Evolutionary conservation across 2,113 vertebrate species (phyloP).

Genomic region (Spea multiplicata): DNA sequence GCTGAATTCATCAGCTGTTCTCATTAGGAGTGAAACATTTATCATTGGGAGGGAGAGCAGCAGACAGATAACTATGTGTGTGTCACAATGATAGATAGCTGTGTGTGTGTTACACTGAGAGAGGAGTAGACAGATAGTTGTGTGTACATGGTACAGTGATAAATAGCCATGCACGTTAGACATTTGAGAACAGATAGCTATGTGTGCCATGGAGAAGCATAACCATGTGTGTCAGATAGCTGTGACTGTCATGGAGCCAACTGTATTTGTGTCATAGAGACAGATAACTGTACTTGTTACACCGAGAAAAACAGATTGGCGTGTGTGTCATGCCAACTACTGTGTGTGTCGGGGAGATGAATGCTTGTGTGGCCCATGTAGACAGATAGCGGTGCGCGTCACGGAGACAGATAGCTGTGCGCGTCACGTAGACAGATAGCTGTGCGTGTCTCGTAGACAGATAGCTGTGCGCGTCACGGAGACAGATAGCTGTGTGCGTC

Average conservation of each 20-base stretch:
- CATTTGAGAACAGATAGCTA: neutral
- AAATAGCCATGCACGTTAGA: neutral
- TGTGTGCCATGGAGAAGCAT: neutral
- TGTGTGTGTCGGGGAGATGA: neutral
- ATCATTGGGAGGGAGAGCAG: conserved; percentile 24
- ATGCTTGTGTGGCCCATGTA: too few relatives aligned
- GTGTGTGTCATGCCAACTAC: too few relatives aligned
- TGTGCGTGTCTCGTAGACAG: too few relatives aligned
- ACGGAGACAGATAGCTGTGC: too few relatives aligned
- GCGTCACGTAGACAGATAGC: too few relatives aligned
- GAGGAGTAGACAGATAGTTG: conserved; percentile 14
- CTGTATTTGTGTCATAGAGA: too few relatives aligned
- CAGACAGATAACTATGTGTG: conserved; percentile 17
- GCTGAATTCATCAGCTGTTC: conserved; percentile 43
- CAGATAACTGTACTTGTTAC: neutral
- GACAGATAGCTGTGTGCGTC: too few relatives aligned
- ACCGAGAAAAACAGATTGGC: neutral
- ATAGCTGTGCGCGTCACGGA: too few relatives aligned
- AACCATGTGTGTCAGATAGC: neutral
- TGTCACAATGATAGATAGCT: conserved; percentile 38
- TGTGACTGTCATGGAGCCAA: too few relatives aligned
- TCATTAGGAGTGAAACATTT: conserved; percentile 42
- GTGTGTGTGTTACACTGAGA: conserved; percentile 18
- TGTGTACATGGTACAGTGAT: conserved; percentile 2
- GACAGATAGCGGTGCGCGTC: too few relatives aligned